These are phyloP conservation scores for Periophthalmodon schlosseri DNA, from an alignment of 2,113 vertebrate species.

Conservation along the genomic window DNA sequence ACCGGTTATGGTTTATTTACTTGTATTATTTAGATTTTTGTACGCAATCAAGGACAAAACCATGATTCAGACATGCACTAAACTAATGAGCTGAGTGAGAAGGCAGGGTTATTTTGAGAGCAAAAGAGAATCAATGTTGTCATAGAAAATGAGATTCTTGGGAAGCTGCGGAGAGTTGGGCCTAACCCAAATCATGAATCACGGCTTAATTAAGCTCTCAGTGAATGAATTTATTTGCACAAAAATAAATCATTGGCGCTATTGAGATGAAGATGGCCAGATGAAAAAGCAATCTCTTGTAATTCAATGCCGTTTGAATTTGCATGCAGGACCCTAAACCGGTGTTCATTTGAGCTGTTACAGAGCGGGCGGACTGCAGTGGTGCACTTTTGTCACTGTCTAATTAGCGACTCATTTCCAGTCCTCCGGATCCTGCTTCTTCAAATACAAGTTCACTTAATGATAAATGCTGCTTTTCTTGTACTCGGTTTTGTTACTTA, in stretches of 20 bases:
- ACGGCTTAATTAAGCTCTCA: constrained; percentile 63
- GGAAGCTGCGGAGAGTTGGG: constrained; percentile 49
- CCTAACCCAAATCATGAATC: constrained; percentile 60
- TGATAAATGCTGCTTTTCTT: not conserved
- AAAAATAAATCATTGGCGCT: constrained; percentile 61
- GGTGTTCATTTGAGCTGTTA: constrained; percentile 52
- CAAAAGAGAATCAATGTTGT: constrained; percentile 54
- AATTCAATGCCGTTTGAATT: constrained; percentile 51
- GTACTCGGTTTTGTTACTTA: too few relatives aligned
- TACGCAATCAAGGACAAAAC: constrained; percentile 36
- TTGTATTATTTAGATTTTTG: constrained; percentile 31
- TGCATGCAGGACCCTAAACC: constrained; percentile 47
- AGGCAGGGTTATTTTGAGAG: constrained; percentile 22
- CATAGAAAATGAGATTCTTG: constrained; percentile 55
- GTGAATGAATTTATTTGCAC: constrained; percentile 53
- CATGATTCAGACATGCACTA: constrained; percentile 37
- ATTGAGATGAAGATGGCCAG: constrained; percentile 51
- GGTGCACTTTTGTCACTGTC: constrained; percentile 48
- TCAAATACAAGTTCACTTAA: constrained; percentile 27
- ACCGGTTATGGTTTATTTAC: constrained; percentile 18
- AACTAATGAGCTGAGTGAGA: constrained; percentile 47
- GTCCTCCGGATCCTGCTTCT: constrained; percentile 22
- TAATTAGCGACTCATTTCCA: constrained; percentile 54
- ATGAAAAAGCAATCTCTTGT: constrained; percentile 58
- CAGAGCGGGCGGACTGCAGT: constrained; percentile 38